These are phyloP conservation scores for Semotilus atromaculatus DNA, from an alignment of 2,797 vertebrate species.

Conservation along the genomic window DNA sequence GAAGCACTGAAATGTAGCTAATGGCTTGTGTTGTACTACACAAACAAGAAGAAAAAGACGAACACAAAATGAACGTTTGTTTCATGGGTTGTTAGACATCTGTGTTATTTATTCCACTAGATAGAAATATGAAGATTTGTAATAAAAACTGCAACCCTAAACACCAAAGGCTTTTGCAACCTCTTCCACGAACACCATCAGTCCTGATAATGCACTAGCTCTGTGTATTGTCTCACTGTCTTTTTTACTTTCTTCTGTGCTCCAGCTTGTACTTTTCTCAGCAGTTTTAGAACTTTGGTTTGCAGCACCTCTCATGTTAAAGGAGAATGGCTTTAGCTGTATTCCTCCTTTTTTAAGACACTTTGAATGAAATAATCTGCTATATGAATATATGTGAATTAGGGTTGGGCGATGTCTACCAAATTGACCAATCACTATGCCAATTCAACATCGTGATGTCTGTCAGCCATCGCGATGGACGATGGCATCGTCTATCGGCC, in stretches of 20 bases:
- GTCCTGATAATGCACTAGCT: background rate
- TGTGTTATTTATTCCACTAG: background rate
- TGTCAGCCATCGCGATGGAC: too few relatives aligned
- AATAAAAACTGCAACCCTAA: background rate
- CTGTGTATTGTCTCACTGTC: background rate
- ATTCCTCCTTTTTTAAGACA: background rate
- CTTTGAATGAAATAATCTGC: background rate
- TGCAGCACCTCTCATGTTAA: background rate
- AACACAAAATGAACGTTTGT: background rate
- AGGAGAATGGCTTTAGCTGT: background rate
- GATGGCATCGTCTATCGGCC: too few relatives aligned
- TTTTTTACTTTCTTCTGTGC: too few relatives aligned
- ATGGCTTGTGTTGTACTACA: background rate
- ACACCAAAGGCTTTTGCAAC: background rate
- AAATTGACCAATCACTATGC: too few relatives aligned
- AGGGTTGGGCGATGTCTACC: too few relatives aligned
- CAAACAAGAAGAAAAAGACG: background rate
- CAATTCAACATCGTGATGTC: too few relatives aligned
- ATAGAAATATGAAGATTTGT: background rate
- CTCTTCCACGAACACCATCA: background rate
- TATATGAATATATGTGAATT: background rate
- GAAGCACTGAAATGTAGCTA: background rate
- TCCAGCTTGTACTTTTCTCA: background rate
- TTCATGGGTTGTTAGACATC: background rate
- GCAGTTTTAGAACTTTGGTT: background rate